These are phyloP conservation scores for Tragelaphus imberbis DNA, from an alignment of 2,113 vertebrate genomes.

Conservation along the genomic window DNA sequence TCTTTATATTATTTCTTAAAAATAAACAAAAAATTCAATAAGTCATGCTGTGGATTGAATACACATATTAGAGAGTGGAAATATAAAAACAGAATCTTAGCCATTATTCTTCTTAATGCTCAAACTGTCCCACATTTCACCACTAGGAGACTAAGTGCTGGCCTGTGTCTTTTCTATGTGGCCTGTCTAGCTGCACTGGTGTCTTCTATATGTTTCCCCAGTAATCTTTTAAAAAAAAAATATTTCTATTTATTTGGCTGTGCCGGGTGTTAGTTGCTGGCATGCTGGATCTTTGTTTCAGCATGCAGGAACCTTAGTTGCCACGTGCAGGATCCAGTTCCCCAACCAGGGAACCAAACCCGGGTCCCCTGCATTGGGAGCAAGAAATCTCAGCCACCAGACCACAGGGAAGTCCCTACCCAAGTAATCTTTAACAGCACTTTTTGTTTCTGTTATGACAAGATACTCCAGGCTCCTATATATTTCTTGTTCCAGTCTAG, in stretches of 20 bases:
- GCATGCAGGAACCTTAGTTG: not conserved
- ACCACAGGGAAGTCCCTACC: not conserved
- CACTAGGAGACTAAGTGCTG: not conserved
- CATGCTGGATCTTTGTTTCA: not conserved
- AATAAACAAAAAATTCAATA: slow-evolving; percentile 2
- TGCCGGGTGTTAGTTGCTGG: not conserved
- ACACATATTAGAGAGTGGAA: not conserved
- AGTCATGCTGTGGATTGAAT: not conserved
- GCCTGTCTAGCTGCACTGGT: not conserved
- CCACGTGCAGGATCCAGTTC: not conserved
- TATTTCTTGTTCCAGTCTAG: slow-evolving; percentile 4
- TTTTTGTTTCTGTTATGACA: not conserved
- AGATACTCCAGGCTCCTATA: not conserved
- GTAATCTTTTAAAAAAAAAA: not conserved
- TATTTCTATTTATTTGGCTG: not conserved
- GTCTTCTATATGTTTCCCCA: not conserved
- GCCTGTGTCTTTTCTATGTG: not conserved
- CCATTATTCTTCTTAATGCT: not conserved
- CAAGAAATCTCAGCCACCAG: not conserved
- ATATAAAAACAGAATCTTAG: not conserved
- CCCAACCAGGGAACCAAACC: not conserved
- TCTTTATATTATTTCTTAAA: slow-evolving; percentile 6
- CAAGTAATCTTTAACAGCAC: not conserved
- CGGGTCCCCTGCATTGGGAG: not conserved
- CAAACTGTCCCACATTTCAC: not conserved